These are phyloP conservation scores for Gouania willdenowi DNA, from an alignment of 2,797 vertebrate species.

Conservation along the genomic window DNA sequence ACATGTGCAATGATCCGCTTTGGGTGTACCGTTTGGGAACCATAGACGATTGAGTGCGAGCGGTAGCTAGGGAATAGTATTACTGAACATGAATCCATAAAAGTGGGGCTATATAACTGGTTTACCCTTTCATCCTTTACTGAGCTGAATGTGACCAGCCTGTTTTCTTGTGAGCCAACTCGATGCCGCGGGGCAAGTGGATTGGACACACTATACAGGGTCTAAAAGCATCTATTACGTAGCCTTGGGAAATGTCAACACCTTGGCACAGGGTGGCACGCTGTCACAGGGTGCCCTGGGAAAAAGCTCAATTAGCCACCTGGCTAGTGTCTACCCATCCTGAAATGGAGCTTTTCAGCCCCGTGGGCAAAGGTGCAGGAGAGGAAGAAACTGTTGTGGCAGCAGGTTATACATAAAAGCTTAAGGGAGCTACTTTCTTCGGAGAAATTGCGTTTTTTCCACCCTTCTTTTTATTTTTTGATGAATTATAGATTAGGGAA, in stretches of 20 bases:
- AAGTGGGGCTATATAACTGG: no score
- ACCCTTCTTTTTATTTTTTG: no score
- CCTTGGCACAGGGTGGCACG: slow-evolving; percentile 57
- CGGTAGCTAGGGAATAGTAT: no score
- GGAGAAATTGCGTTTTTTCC: slow-evolving; percentile 6
- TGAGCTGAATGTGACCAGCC: slow-evolving; percentile 12
- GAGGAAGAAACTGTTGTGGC: slow-evolving; percentile 22
- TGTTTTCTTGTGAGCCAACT: slow-evolving; percentile 19
- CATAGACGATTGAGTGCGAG: no score
- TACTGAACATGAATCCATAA: no score
- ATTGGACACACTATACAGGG: slow-evolving; percentile 40
- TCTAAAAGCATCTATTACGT: slow-evolving; percentile 43
- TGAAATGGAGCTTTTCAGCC: slow-evolving; percentile 29
- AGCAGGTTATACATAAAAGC: slow-evolving; percentile 10
- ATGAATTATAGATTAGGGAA: no score
- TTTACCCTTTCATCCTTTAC: slow-evolving; percentile 10
- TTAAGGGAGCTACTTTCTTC: slow-evolving; percentile 19
- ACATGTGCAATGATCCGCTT: no score
- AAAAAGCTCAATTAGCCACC: slow-evolving; percentile 67
- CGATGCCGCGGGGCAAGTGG: slow-evolving; percentile 29
- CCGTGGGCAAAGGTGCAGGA: slow-evolving; percentile 19
- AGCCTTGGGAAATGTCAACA: slow-evolving; percentile 52
- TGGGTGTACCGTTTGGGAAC: no score
- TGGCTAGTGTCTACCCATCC: slow-evolving; percentile 35
- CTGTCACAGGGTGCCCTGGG: slow-evolving; percentile 50